Base-by-base conservation (phyloP, 2,113 vertebrate species). In the Hemiprocne comata region DNA sequence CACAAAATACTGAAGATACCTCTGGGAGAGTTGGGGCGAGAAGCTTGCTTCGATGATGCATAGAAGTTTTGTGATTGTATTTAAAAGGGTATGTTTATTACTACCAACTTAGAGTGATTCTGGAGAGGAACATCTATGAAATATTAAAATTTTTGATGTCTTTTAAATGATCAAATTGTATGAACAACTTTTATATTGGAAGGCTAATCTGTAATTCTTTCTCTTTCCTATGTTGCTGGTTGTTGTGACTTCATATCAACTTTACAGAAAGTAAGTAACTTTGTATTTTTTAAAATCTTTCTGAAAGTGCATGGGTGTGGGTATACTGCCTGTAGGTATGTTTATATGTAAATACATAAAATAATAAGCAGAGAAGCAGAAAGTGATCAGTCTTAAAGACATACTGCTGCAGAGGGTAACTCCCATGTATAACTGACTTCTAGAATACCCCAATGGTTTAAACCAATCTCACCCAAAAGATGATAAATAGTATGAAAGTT, bases 231-330 rank as follows among this genome's bases (percentile, higher is more conserved):
- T 94, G 93, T 93, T 93, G 71, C 95, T 94, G 98, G 42, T 96
- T 94, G 51, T 82, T 90, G 57, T 76, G 85, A 90, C 94, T 84
- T 90, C 88, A 19, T 91, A 85, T 86, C 95, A 70, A 72, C 94
- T 74, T 96, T 78, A 64, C 95, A 98, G 98, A 97, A 98, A 98
- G 98, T 98, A 98, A 98, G 98, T 98, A 97, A 94, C 61, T 93
- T 90, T 67, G 80, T 8, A 61, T 48, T 55, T 40, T 61, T 81
- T 61, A 7, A 29, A 81, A 66, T 54, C 16, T 76, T 58, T 95
- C 88, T 94, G 34, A 40, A 73, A 93, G 15, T 34, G 5, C 70
- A 19, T 2, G 0, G 3, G 6, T 48, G 50, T 36, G 28, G 8
- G 15, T 36, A 31, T 73, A 23, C 26, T 46, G 18, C 23, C 80